Evolutionary conservation across 1,140 invertebrate species (phyloP), one percentile per base, ranked within the genome.

Genomic region (Notospermus geniculatus): DNA sequence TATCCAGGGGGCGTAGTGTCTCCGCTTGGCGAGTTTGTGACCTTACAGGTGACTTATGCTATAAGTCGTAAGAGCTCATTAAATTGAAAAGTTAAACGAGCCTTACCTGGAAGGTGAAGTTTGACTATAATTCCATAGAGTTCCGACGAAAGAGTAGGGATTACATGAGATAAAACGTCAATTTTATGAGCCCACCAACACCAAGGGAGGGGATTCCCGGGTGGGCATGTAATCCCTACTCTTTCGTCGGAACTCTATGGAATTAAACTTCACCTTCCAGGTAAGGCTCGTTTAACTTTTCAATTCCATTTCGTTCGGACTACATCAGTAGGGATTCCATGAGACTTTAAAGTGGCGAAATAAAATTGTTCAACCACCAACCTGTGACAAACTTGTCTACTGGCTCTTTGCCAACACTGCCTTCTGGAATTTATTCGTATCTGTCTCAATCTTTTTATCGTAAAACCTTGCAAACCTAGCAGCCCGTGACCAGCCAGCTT

Each of bases 401-500:
- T 43, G 11, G 19, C 39, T 13, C 11, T 43, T n/a, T n/a, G n/a
- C 39, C 39, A 43, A 43, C 11, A 43, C 39, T 13, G 39, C 39
- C 19, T 11, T 43, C 19, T 43, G 39, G 19, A 43, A 43, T 13
- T 19, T 43, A 43, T 11, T 43, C 19, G 39, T 13, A 13, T 11
- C 39, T 43, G 39, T 43, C 39, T 56, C 54, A 19, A 62, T 57
- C 4, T 5, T 15, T 28, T 55, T 60, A 19, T 59, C n/a, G 54
- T 64, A 64, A 36, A 50, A 65, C 22, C 53, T 46, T 2, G 11
- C 60, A 59, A 66, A 66, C 17, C 43, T 57, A 15, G 13, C 32
- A 0, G 19, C 29, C 27, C 41, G 55, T 23, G 4, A 17, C 60
- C 64, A 63, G 19, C 60, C 60, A 0, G 64, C 64, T 11, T 46